Evolutionary conservation across 2,797 vertebrate species (phyloP).

Genomic region (Xyrichtys novacula): DNA sequence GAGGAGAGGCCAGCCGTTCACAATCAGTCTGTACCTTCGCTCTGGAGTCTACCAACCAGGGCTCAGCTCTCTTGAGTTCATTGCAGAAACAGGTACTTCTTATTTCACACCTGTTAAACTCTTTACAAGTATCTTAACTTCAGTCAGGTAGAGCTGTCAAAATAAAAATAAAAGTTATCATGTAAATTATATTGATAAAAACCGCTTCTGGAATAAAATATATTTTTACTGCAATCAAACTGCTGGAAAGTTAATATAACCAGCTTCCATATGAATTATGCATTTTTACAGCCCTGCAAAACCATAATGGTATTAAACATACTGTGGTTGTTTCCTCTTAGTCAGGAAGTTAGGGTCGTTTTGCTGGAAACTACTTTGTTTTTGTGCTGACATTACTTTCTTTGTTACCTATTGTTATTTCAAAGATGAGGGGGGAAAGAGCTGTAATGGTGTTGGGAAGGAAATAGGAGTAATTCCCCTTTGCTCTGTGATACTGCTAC

Average conservation of each 20-base stretch:
- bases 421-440: constrained; percentile 30
- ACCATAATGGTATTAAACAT: constrained; percentile 6
- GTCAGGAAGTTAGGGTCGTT: constrained; percentile 14
- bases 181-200: no score
- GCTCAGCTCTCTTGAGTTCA: constrained; percentile 84
- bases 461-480: constrained; percentile 17
- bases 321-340: constrained; percentile 5
- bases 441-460: constrained; percentile 16
- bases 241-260: not conserved
- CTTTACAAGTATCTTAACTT: not conserved
- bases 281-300: no score
- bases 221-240: not conserved
- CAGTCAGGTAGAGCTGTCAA: not conserved
- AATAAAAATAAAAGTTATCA: no score
- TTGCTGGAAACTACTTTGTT: not conserved
- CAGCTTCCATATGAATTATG: no score
- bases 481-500: not conserved
- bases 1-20: constrained; percentile 90
- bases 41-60: constrained; percentile 85
- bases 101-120: not conserved
- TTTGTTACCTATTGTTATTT: constrained; percentile 28
- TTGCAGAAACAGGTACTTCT: constrained; percentile 87
- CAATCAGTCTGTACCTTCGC: constrained; percentile 85
- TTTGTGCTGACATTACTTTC: constrained; percentile 8
- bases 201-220: no score